phyloP scores from a whole-genome alignment of 23 tunicate genomes.

The Diplosoma virens region DNA sequence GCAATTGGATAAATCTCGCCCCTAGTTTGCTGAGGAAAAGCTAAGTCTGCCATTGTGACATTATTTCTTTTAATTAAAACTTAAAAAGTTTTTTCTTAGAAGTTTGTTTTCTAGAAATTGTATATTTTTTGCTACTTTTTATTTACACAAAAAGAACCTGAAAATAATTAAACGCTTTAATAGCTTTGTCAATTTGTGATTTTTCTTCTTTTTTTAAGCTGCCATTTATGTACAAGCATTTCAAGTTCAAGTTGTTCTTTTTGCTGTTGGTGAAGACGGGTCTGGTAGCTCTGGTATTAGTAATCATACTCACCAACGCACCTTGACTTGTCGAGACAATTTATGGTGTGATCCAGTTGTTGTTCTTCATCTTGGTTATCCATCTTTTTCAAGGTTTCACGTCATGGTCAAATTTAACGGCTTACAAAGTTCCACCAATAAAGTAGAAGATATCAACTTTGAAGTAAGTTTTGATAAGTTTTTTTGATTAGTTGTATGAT shows the following conservation, averaged over 20 bases:
- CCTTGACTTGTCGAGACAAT: conserved; percentile 33
- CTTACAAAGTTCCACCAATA: conserved; percentile 43
- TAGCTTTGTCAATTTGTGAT: not conserved
- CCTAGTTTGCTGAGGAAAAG: no score
- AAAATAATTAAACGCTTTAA: not conserved
- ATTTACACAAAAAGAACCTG: no score
- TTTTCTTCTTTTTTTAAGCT: conserved; percentile 27
- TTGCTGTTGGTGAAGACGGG: conserved; percentile 64
- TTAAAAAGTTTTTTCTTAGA: no score
- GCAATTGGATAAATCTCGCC: no score
- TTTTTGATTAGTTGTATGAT: no score
- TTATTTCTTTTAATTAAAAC: no score
- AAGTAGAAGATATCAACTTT: conserved; percentile 58
- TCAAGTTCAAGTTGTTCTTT: conserved; percentile 45
- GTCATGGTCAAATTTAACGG: conserved; percentile 50
- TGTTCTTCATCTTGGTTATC: conserved; percentile 84
- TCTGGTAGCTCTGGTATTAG: conserved; percentile 58
- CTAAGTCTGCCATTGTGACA: no score
- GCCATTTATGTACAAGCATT: conserved; percentile 39
- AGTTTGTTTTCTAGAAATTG: no score
- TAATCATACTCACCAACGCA: conserved; percentile 42
- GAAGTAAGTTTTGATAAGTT: conserved; percentile 41
- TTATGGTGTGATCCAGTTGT: conserved; percentile 73
- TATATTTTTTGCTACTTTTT: no score
- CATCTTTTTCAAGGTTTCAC: conserved; percentile 40